phyloP scores from a whole-genome alignment of 2,888 invertebrate genomes.

The Eurois occulta region DNA sequence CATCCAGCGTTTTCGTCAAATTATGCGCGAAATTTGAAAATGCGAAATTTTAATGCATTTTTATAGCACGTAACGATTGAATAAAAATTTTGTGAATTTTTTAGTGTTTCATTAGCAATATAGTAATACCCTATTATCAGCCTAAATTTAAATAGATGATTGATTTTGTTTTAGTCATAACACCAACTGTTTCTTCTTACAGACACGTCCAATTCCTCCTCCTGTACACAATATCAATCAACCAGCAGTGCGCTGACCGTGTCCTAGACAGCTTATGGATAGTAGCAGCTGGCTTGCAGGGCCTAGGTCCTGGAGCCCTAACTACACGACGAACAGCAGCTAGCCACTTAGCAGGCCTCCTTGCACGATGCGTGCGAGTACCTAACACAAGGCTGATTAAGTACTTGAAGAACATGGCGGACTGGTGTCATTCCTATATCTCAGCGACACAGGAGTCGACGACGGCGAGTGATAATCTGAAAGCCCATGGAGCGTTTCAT shows the following conservation, averaged over 20 bases:
- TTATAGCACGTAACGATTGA: no score
- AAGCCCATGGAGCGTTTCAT: slow-evolving; percentile 97
- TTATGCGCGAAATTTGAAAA: no score
- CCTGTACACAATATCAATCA: slow-evolving; percentile 87
- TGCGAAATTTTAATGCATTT: no score
- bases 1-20: no score
- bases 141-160: neutral
- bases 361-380: slow-evolving; percentile 85
- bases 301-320: slow-evolving; percentile 81
- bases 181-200: slow-evolving; percentile 40
- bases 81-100: no score
- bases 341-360: slow-evolving; percentile 84
- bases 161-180: neutral
- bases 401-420: slow-evolving; percentile 92
- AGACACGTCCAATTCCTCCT: slow-evolving; percentile 89
- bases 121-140: no score
- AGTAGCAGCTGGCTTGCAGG: slow-evolving; percentile 83
- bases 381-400: slow-evolving; percentile 82
- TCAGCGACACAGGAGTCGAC: slow-evolving; percentile 91
- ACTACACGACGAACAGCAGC: slow-evolving; percentile 84
- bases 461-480: slow-evolving; percentile 79
- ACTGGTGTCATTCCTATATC: slow-evolving; percentile 97
- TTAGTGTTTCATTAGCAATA: no score
- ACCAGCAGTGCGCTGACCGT: slow-evolving; percentile 85
- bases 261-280: slow-evolving; percentile 83